Conservation (phyloP, 2,113 vertebrate genomes). For the Capricornis sumatraensis region DNA sequence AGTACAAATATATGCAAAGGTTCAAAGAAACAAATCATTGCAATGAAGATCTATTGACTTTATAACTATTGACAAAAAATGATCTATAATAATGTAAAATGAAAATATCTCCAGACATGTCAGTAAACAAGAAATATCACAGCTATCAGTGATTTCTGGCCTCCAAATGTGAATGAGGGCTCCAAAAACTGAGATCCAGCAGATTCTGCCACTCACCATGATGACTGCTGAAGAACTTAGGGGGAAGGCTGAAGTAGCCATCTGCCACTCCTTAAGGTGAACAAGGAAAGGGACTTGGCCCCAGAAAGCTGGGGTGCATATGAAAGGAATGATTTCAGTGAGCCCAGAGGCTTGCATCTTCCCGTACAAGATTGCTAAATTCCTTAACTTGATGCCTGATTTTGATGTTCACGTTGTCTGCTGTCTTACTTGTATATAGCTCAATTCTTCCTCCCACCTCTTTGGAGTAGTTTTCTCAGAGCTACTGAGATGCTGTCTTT, state of each 20-base stretch:
- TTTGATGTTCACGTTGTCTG: neutral
- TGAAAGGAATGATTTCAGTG: neutral
- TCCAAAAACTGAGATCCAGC: neutral
- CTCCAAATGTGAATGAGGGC: neutral
- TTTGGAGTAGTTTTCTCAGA: neutral
- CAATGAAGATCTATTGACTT: neutral
- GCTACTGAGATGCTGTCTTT: neutral
- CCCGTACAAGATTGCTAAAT: neutral
- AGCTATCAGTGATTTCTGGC: neutral
- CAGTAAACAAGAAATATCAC: neutral
- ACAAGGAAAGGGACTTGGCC: neutral
- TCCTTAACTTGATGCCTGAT: neutral
- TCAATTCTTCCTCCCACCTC: neutral
- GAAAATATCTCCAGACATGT: neutral
- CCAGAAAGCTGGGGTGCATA: neutral
- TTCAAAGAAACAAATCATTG: neutral
- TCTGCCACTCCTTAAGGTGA: neutral
- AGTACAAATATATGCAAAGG: neutral
- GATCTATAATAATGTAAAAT: neutral
- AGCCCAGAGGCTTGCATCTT: neutral
- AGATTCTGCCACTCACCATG: neutral
- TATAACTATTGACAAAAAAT: neutral
- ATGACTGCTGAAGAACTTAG: neutral
- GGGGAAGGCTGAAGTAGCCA: neutral
- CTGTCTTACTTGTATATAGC: neutral